Evolutionary conservation across 2,113 vertebrate genomes (phyloP), one percentile per base, ranked within the genome.

Genomic region (Ochotona curzoniae): DNA sequence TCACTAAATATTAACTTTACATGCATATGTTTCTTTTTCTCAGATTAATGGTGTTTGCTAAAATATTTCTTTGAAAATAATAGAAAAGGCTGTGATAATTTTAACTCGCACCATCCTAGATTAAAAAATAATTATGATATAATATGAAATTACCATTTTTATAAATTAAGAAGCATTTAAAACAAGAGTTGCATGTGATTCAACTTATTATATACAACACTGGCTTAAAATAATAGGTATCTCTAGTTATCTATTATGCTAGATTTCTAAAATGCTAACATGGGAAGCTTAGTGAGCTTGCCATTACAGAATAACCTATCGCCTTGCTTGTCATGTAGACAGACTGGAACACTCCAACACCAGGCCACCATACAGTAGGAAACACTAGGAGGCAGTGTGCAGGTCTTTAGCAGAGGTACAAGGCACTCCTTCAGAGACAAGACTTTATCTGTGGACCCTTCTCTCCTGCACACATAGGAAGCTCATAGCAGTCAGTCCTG

Each of bases 11-110:
- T 76, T n/a, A 83, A 64, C 69, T 92, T 0, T 49, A 7, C 2
- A 23, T 67, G 73, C 13, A 81, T 28, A 63, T 23, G 38, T 73
- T 51, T 82, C 23, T 82, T 87, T 67, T 87, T 70, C 60, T 89
- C 47, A 93, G 20, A 69, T 78, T 57, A 70, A 76, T 64, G 18
- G 11, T n/a, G 23, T 30, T 70, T 6, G 5, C n/a, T 85, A 32
- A 81, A 81, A 85, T n/a, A n/a, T 54, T 78, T 91, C 13, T 79
- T 80, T 84, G 69, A 86, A 63, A 54, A 71, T 54, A 54, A 83
- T 71, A 61, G 20, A 21, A 54, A 8, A 63, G 7, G 10, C 10
- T 63, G 9, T 73, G 57, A 25, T 83, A 61, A 67, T 8, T 83
- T 35, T 67, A 69, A 4, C 57, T 49, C 38, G 67, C 5, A 14